phyloP scores from a whole-genome alignment of 2,888 invertebrate species.

The Helicoverpa assulta region DNA sequence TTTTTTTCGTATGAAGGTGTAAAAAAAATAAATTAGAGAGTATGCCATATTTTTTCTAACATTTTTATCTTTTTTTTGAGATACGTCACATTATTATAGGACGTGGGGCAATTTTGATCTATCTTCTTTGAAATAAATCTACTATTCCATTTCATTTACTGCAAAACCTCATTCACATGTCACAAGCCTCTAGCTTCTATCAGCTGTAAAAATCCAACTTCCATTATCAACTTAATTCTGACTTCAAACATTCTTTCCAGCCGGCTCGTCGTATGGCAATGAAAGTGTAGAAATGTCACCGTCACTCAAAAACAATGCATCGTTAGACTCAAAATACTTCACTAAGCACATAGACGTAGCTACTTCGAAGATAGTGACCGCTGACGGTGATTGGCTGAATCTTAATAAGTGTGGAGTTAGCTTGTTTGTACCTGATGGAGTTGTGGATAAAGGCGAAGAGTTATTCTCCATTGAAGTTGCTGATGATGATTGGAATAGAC shows the following conservation, averaged over 20 bases:
- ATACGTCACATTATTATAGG: too few species aligned
- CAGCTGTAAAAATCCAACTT: conserved; percentile 33
- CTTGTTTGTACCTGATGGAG: conserved; percentile 96
- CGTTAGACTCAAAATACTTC: conserved; percentile 80
- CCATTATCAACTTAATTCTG: not conserved
- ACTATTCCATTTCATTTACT: too few species aligned
- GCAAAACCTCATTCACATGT: conserved; percentile 11
- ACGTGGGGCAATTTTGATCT: too few species aligned
- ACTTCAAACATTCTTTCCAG: conserved; percentile 67
- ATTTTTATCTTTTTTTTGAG: too few species aligned
- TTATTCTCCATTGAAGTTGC: conserved; percentile 96
- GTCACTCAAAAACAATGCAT: conserved; percentile 84
- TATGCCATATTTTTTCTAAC: too few species aligned
- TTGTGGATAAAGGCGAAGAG: conserved; percentile 95
- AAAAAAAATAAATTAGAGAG: too few species aligned
- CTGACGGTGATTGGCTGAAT: conserved; percentile 91
- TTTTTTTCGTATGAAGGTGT: too few species aligned
- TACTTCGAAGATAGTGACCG: conserved; percentile 88
- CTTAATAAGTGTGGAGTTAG: conserved; percentile 95
- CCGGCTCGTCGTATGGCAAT: conserved; percentile 87
- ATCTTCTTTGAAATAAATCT: too few species aligned
- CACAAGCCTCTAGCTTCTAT: conserved; percentile 51
- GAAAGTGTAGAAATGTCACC: conserved; percentile 88
- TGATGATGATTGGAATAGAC: conserved; percentile 97
- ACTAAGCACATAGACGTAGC: conserved; percentile 78